A percentile compares a stretch with the other conserved stretches of the same genome.
These are phyloP conservation scores for Augochlorella aurata DNA, from an alignment of 2,888 invertebrate genomes.

Conservation along the genomic window DNA sequence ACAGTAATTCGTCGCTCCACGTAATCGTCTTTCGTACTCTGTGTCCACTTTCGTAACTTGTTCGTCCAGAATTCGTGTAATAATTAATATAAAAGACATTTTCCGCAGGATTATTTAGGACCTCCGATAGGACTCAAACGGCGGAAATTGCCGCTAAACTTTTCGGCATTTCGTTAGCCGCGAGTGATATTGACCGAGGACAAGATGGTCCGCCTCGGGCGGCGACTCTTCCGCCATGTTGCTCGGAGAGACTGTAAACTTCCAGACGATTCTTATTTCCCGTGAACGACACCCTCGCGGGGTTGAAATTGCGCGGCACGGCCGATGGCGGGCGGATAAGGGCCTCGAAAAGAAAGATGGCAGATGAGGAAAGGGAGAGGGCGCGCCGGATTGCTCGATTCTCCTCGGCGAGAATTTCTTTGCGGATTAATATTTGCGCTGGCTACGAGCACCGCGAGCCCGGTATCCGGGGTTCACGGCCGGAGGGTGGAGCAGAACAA, in stretches of 20 bases:
- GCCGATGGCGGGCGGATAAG: slow-evolving; percentile 22
- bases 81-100: too few species aligned
- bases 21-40: too few species aligned
- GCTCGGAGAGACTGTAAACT: slow-evolving; percentile 4
- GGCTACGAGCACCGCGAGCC: slow-evolving; percentile 32
- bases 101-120: background rate
- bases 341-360: background rate
- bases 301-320: slow-evolving; percentile 27
- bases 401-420: slow-evolving; percentile 56
- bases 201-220: background rate
- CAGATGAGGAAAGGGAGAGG: background rate
- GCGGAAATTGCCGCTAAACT: background rate
- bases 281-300: slow-evolving; percentile 11
- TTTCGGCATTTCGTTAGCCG: background rate
- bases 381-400: slow-evolving; percentile 26
- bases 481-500: slow-evolving; percentile 48
- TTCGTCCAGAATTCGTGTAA: too few species aligned
- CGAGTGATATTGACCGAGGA: background rate
- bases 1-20: too few species aligned
- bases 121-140: background rate
- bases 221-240: background rate
- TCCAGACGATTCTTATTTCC: background rate
- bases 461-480: too few species aligned
- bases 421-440: slow-evolving; percentile 64
- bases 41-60: too few species aligned